phyloP scores from a whole-genome alignment of 2,888 invertebrate genomes.

The Mimachlamys varia region DNA sequence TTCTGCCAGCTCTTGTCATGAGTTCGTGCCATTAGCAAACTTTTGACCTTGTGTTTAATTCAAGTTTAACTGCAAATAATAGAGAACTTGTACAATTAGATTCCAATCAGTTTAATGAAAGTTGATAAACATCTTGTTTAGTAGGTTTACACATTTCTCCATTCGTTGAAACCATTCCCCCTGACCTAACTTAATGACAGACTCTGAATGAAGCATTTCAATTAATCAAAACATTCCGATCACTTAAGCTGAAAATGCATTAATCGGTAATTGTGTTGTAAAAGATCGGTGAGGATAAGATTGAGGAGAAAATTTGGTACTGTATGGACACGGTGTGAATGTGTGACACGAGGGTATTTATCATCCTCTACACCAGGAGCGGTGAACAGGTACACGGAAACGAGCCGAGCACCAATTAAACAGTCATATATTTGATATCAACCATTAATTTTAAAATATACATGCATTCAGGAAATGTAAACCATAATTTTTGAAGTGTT shows the following conservation, averaged over 20 bases:
- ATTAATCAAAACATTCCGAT: conserved; percentile 27
- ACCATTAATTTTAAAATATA: neutral
- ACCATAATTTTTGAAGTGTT: neutral
- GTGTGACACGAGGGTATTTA: neutral
- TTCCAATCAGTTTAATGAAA: neutral
- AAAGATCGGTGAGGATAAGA: neutral
- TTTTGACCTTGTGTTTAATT: conserved; percentile 19
- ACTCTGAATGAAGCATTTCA: neutral
- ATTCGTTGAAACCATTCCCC: neutral
- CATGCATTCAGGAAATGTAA: neutral
- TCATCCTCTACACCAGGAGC: neutral
- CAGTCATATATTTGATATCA: neutral
- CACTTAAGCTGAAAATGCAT: neutral
- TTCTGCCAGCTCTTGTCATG: neutral
- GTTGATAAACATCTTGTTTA: conserved; percentile 23
- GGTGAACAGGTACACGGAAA: neutral
- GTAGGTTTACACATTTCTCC: neutral
- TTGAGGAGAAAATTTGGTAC: neutral
- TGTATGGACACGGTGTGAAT: neutral
- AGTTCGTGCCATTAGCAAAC: conserved; percentile 19
- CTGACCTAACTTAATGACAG: conserved; percentile 3
- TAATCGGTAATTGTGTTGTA: neutral
- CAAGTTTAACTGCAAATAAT: conserved; percentile 16
- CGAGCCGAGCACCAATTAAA: neutral
- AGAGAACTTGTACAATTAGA: conserved; percentile 29